phyloP scores from a whole-genome alignment of 2,888 invertebrate species.

The Eurytoma californica region DNA sequence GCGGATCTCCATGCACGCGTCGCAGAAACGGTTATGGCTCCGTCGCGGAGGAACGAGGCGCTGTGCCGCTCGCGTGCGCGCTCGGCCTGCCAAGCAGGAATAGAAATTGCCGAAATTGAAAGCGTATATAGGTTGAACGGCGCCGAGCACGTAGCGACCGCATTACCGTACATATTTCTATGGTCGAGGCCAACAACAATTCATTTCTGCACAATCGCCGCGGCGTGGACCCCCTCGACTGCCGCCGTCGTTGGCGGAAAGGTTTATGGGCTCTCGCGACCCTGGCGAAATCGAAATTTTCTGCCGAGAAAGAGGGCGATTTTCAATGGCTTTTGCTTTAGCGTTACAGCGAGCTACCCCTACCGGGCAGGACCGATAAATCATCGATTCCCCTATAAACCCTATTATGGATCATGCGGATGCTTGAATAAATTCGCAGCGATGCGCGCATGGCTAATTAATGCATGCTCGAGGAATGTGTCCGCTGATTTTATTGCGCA shows the following conservation, averaged over 20 bases:
- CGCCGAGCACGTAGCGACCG: slow-evolving; percentile 22
- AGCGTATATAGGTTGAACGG: slow-evolving; percentile 3
- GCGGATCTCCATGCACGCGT: too few relatives aligned
- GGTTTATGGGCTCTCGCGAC: slow-evolving; percentile 16
- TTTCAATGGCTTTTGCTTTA: slow-evolving; percentile 16
- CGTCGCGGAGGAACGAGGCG: not conserved
- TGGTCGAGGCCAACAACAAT: slow-evolving; percentile 44
- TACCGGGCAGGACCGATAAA: not conserved
- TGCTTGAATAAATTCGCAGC: slow-evolving; percentile 34
- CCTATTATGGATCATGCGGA: slow-evolving; percentile 27
- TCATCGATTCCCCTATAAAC: not conserved
- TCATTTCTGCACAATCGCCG: slow-evolving; percentile 43
- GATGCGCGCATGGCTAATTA: not conserved
- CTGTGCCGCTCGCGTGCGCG: not conserved
- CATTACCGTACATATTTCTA: slow-evolving; percentile 44
- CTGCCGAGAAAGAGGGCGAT: slow-evolving; percentile 18
- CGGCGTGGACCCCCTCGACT: not conserved
- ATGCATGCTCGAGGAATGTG: slow-evolving; percentile 18
- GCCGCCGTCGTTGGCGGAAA: not conserved
- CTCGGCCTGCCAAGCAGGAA: slow-evolving; percentile 10
- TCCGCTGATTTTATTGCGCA: slow-evolving; percentile 10
- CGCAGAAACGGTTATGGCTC: not conserved
- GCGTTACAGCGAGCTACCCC: not conserved
- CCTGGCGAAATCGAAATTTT: slow-evolving; percentile 26
- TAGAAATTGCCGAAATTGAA: slow-evolving; percentile 54